Evolutionary conservation across 2,797 vertebrate species (phyloP).

Genomic region (Decapterus maruadsi): DNA sequence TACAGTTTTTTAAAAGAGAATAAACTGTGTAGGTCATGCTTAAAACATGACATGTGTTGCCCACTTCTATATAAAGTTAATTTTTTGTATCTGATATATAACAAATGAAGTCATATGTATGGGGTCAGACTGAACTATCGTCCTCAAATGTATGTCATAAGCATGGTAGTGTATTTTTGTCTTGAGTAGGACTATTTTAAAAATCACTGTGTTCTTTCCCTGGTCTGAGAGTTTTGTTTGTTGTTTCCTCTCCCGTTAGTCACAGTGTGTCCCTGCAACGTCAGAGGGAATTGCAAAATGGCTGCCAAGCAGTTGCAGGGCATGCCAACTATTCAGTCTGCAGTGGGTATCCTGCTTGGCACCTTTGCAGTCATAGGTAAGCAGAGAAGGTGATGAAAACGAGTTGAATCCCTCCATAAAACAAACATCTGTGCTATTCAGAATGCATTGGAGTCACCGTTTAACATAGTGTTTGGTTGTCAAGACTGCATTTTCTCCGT

Average conservation of each 20-base stretch:
- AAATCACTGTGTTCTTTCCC: too few species aligned
- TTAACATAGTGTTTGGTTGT: not conserved
- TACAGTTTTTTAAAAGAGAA: not conserved
- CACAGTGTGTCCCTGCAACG: slow-evolving; percentile 87
- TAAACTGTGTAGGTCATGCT: not conserved
- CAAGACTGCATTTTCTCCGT: not conserved
- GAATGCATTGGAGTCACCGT: not conserved
- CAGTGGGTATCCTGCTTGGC: slow-evolving; percentile 86
- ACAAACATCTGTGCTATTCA: not conserved
- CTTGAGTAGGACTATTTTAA: not conserved
- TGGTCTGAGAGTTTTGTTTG: too few species aligned
- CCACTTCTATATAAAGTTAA: not conserved
- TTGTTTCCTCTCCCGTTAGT: slow-evolving; percentile 69
- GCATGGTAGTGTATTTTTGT: not conserved
- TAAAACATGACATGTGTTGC: not conserved
- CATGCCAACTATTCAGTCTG: slow-evolving; percentile 89
- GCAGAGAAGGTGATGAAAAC: slow-evolving; percentile 9
- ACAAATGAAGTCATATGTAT: not conserved
- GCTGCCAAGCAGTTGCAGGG: slow-evolving; percentile 86
- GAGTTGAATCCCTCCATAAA: too few species aligned
- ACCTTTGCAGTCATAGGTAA: slow-evolving; percentile 86
- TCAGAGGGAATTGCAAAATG: slow-evolving; percentile 86
- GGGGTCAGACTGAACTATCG: not conserved
- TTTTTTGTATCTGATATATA: not conserved
- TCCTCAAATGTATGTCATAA: not conserved